These are phyloP conservation scores for Albula glossodonta DNA, from an alignment of 2,113 vertebrate species.

Conservation along the genomic window DNA sequence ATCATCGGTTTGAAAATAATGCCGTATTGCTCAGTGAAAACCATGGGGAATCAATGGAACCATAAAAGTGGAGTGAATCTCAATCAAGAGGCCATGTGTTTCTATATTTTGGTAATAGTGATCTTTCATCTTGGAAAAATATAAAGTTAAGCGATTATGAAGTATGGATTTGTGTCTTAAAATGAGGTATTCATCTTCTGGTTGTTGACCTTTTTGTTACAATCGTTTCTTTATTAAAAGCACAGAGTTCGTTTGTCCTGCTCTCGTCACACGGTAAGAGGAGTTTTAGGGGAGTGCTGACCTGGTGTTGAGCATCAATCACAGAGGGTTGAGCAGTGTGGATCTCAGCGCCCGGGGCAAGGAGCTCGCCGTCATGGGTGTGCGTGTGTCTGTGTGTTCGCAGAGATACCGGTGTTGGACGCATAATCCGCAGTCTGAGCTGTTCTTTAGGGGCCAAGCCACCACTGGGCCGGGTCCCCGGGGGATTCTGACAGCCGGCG, in stretches of 20 bases:
- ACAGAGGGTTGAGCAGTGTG: constrained; percentile 31
- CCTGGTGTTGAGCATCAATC: constrained; percentile 53
- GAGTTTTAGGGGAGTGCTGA: constrained; percentile 50
- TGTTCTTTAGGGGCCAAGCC: constrained; percentile 32
- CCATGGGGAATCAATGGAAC: not conserved
- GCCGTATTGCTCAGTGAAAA: too few relatives aligned
- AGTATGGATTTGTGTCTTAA: constrained; percentile 6
- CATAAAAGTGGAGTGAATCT: too few relatives aligned
- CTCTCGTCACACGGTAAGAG: constrained; percentile 54
- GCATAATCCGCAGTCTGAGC: constrained; percentile 62
- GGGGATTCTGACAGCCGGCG: constrained; percentile 55
- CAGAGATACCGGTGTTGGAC: constrained; percentile 63
- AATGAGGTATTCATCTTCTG: constrained; percentile 22
- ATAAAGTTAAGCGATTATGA: constrained; percentile 20
- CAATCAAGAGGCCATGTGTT: not conserved
- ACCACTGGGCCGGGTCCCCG: constrained; percentile 26
- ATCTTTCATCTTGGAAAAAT: constrained; percentile 39
- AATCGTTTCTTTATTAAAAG: constrained; percentile 58
- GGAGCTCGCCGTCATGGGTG: constrained; percentile 33
- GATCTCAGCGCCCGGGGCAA: constrained; percentile 50
- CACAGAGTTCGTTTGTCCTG: constrained; percentile 57
- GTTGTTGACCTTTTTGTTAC: constrained; percentile 51
- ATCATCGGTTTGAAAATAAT: too few relatives aligned
- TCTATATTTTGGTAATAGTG: constrained; percentile 23
- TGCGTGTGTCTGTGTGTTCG: constrained; percentile 39